These are phyloP conservation scores for Autographa pulchrina DNA, from an alignment of 2,888 invertebrate species.

Conservation along the genomic window DNA sequence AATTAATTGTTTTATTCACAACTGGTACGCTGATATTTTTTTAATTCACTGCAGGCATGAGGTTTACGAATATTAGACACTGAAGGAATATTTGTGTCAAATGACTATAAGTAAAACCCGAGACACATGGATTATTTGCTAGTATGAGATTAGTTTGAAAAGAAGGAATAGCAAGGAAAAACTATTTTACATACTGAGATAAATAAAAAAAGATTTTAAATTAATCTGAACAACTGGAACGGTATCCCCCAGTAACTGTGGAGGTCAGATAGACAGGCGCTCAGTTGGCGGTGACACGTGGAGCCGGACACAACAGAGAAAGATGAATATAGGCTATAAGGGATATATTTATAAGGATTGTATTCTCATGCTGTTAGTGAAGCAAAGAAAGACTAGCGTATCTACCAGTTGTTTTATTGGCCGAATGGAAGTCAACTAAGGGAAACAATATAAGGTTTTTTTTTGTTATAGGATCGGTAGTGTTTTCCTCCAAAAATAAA, in stretches of 20 bases:
- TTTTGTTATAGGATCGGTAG: background rate
- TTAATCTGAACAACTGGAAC: too few species aligned
- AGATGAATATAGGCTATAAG: too few species aligned
- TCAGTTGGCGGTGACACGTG: too few species aligned
- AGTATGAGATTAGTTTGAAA: too few species aligned
- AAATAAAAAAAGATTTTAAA: too few species aligned
- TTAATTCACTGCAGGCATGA: constrained; percentile 14
- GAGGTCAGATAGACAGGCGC: too few species aligned
- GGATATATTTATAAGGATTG: background rate
- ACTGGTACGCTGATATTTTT: constrained; percentile 46
- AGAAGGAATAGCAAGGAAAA: too few species aligned
- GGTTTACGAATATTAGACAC: background rate
- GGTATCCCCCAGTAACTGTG: too few species aligned
- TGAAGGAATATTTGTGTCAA: background rate
- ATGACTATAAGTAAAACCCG: background rate
- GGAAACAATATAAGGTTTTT: background rate
- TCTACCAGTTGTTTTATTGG: background rate
- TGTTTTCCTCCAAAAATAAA: too few species aligned
- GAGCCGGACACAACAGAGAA: too few species aligned
- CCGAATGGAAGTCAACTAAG: background rate
- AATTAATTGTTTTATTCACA: constrained; percentile 29
- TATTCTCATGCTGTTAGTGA: background rate
- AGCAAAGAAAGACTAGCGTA: background rate
- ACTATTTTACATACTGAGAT: too few species aligned
- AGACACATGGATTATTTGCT: background rate